A percentile compares a stretch with the other conserved stretches of the same genome.
phyloP scores from a whole-genome alignment of 2,888 invertebrate genomes.

The Mycalesis mineus region DNA sequence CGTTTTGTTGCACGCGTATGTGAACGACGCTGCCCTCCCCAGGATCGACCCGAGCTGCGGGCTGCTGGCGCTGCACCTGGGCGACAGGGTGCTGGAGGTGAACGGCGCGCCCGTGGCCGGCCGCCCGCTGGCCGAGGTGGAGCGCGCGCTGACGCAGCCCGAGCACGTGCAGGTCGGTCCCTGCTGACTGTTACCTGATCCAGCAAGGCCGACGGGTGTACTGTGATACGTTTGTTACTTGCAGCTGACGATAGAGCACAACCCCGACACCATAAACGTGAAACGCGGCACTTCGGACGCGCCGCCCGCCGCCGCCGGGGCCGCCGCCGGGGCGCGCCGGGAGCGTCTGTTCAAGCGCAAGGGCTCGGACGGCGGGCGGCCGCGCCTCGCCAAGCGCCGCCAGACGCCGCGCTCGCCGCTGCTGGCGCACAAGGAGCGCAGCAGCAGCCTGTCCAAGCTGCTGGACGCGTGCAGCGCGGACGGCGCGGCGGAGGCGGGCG shows the following conservation, averaged over 20 bases:
- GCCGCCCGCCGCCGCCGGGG: conserved; percentile 37
- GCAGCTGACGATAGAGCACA: conserved; percentile 92
- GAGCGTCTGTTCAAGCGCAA: conserved; percentile 70
- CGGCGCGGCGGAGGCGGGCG: conserved; percentile 45
- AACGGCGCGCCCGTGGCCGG: conserved; percentile 93
- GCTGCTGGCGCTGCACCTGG: conserved; percentile 90
- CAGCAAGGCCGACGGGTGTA: too few relatives aligned
- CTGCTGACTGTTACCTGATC: background rate
- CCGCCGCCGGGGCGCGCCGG: conserved; percentile 67
- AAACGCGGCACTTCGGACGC: conserved; percentile 31
- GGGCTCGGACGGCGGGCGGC: conserved; percentile 54
- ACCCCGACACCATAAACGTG: conserved; percentile 81
- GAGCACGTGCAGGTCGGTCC: conserved; percentile 28
- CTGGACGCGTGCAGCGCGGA: conserved; percentile 81
- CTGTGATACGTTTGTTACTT: background rate
- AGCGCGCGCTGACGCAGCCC: conserved; percentile 70
- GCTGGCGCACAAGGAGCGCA: conserved; percentile 86
- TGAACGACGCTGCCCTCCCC: conserved; percentile 26
- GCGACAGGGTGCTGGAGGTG: conserved; percentile 95
- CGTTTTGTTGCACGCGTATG: background rate
- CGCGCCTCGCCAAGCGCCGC: conserved; percentile 53
- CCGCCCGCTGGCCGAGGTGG: conserved; percentile 87
- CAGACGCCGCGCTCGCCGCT: conserved; percentile 60
- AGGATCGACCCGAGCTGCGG: conserved; percentile 90
- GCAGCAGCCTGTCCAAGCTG: conserved; percentile 90